Base-by-base conservation (phyloP, 2,797 vertebrate genomes). In the Pelodytes ibericus region DNA sequence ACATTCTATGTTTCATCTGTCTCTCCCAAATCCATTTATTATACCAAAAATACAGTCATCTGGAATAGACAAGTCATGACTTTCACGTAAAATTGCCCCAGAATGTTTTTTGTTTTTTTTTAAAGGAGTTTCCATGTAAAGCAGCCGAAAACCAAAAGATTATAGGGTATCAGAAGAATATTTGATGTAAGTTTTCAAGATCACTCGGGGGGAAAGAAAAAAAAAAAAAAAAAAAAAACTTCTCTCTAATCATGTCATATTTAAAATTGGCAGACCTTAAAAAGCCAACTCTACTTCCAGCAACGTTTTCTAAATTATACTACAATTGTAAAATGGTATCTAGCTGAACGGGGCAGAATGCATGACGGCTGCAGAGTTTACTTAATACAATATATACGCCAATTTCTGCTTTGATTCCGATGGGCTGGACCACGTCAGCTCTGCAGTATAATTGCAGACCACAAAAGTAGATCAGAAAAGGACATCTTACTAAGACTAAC, bases 241-340 rank as follows among this genome's bases (percentile, higher is more conserved):
- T 69, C 66, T 25, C 66, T 69, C 49, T 69, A 69, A 69, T 69
- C 66, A 69, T 30, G 47, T 56, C 51, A 27, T 56, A 69, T 69
- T 69, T 69, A 47, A 29, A 69, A 51, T 30, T 69, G 66, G 66
- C 66, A 69, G 25, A 20, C n/a, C 47, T 56, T 30, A 18, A 53
- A 69, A 56, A 20, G 5, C 33, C 33, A 36, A 31, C 47, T 30
- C 26, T 11, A 22, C 29, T 69, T 69, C 18, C 66, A 69, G 22
- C 66, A 36, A 30, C n/a, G 27, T 51, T 67, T 41, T 30, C 47
- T 26, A 22, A 51, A 67, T 31, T 51, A 53, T 22, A 53, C 47
- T 31, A 69, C 66, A 15, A 69, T 33, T 25, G 29, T 31, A 33
- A 18, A 69, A 56, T 33, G 27, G 47, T 36, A 69, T 10, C 47